Evolutionary conservation across 1,140 invertebrate genomes (phyloP), one percentile per base, ranked within the genome.

Genomic region (Megathymus violae): DNA sequence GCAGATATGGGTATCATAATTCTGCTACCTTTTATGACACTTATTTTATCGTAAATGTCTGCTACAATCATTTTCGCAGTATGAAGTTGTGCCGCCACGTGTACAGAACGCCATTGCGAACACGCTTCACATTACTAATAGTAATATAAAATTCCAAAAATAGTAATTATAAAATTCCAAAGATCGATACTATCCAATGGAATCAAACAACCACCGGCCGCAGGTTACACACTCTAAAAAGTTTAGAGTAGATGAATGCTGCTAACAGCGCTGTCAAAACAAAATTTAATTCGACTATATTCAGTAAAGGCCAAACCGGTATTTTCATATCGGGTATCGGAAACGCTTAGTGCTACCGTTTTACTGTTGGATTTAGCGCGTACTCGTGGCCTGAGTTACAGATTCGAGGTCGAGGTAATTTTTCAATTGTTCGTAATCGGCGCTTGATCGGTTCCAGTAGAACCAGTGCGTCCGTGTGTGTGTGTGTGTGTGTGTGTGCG

Each of bases 361-460:
- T 59, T 36, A 46, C 14, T 41, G 36, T 59, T 15, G 16, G 41
- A 27, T 11, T 54, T 16, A 43, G 11, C 13, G 11, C n/a, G 59
- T 2, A 27, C n/a, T n/a, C 41, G 50, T 62, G 67, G 66, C 64
- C 40, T 31, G 19, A 9, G 34, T 19, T 46, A 31, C 27, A 17
- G 51, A 22, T 56, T 52, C 58, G 50, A 27, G 56, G 43, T 62
- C 67, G 69, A 56, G 58, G 66, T 60, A 78, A 79, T 83, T 79
- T 71, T 75, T 70, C 69, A 76, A 82, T 80, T 80, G 64, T 50
- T 64, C 11, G 68, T 76, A 79, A 75, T 73, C 65, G 56, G 19
- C 46, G 38, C 44, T 54, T 58, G 70, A 75, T 76, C 69, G 71
- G 65, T 78, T 77, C 67, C 64, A 71, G 66, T 60, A 62, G 78